Conservation (phyloP, 2,113 vertebrate species). For the Atlantisia rogersi region DNA sequence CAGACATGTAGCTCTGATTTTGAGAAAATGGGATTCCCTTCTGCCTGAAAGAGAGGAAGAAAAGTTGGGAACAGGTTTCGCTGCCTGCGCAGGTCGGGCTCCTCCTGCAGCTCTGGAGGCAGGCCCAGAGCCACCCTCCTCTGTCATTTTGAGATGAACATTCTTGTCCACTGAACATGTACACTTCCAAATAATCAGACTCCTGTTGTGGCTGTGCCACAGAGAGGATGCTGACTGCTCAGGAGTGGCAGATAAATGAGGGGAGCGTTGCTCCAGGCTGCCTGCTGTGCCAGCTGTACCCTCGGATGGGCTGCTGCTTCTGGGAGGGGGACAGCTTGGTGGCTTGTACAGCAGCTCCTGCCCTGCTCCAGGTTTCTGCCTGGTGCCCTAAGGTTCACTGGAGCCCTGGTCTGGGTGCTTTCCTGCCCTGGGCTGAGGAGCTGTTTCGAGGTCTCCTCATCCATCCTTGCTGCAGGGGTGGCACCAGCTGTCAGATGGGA, state of each 20-base stretch:
- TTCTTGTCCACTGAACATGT: not conserved
- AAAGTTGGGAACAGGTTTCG: not conserved
- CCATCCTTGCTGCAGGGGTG: not conserved
- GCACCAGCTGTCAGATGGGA: not conserved
- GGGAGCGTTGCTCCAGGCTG: not conserved
- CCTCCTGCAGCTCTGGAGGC: not conserved
- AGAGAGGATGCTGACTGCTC: rapidly evolving
- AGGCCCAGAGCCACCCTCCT: rapidly evolving
- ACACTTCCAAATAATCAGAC: too few relatives aligned
- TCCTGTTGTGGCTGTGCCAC: not conserved
- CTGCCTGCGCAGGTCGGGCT: rapidly evolving
- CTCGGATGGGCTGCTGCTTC: not conserved
- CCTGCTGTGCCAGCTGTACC: not conserved
- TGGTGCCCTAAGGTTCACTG: not conserved
- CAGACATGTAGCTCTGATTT: not conserved
- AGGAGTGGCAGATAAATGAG: not conserved
- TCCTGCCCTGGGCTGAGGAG: not conserved
- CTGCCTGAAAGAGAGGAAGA: not conserved
- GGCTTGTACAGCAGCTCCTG: not conserved
- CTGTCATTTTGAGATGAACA: rapidly evolving
- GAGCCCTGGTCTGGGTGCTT: not conserved
- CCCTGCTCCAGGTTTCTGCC: not conserved
- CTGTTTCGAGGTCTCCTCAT: not conserved
- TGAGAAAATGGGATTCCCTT: not conserved
- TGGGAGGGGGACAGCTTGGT: rapidly evolving